A percentile compares a stretch with the other conserved stretches of the same genome.
Conservation (phyloP, 2,797 vertebrate species). For the Sebastes trivittatus region DNA sequence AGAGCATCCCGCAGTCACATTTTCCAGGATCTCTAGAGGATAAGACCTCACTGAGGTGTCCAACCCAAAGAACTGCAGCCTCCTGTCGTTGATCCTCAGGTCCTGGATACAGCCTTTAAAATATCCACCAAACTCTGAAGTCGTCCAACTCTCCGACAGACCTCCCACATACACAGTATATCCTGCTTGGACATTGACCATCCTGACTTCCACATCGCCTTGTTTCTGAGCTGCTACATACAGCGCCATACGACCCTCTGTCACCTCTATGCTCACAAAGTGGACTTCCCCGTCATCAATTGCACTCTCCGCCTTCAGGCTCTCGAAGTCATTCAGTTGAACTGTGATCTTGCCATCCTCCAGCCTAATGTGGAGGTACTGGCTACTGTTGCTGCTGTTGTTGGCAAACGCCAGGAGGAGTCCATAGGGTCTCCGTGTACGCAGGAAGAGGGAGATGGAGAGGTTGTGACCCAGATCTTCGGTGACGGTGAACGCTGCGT, state of each 20-base stretch:
- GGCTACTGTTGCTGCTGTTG: conserved; percentile 46
- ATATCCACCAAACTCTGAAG: conserved; percentile 79
- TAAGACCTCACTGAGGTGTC: conserved; percentile 58
- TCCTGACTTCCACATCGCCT: conserved; percentile 48
- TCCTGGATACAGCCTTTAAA: conserved; percentile 96
- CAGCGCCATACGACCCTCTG: conserved; percentile 74
- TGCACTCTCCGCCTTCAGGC: conserved; percentile 56
- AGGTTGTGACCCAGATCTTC: conserved; percentile 68
- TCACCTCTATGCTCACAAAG: conserved; percentile 85
- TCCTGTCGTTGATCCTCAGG: conserved; percentile 84
- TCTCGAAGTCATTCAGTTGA: conserved; percentile 63
- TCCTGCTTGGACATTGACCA: conserved; percentile 65
- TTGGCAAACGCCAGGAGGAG: conserved; percentile 86
- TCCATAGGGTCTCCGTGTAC: conserved; percentile 80
- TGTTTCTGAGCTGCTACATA: conserved; percentile 77
- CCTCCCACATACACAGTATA: conserved; percentile 87
- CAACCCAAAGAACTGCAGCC: conserved; percentile 88
- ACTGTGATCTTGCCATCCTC: conserved; percentile 82
- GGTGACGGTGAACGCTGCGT: conserved; percentile 84
- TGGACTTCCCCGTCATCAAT: conserved; percentile 86
- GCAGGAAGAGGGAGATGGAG: conserved; percentile 89
- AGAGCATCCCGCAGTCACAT: conserved; percentile 86
- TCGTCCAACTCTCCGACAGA: conserved; percentile 66
- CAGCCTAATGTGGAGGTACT: conserved; percentile 81
- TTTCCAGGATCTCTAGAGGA: conserved; percentile 74